These are phyloP conservation scores for Pleuronectes platessa DNA, from an alignment of 2,113 vertebrate species.

Conservation along the genomic window DNA sequence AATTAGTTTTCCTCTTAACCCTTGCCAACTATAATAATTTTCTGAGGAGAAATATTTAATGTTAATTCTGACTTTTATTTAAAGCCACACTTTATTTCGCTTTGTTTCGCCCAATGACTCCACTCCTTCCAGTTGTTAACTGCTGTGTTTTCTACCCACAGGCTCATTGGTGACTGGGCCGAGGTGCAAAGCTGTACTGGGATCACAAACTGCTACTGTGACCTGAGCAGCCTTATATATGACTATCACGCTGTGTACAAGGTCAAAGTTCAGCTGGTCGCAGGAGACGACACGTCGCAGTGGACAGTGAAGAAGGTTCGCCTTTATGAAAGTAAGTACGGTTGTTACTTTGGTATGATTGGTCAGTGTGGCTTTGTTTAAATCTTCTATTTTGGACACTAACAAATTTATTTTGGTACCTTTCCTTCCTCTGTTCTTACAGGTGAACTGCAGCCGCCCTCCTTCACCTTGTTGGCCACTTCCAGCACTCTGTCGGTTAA, in stretches of 20 bases:
- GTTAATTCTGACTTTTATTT: background rate
- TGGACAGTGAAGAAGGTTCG: slow-evolving; percentile 39
- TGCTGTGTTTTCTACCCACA: slow-evolving; percentile 33
- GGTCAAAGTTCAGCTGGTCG: slow-evolving; percentile 65
- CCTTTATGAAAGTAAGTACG: slow-evolving; percentile 58
- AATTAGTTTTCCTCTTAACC: background rate
- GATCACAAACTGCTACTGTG: slow-evolving; percentile 44
- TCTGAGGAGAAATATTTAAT: background rate
- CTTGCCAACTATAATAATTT: background rate
- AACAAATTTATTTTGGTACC: background rate
- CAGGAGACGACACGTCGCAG: fast-evolving
- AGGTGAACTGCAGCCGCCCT: slow-evolving; percentile 73
- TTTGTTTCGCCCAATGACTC: background rate
- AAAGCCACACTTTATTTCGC: background rate
- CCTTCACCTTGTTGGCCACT: slow-evolving; percentile 69
- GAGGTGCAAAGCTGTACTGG: slow-evolving; percentile 49
- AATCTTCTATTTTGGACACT: background rate
- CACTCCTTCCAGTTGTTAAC: background rate
- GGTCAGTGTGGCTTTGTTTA: background rate
- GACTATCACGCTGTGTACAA: background rate
- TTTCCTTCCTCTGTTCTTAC: background rate
- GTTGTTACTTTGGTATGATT: background rate
- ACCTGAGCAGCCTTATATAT: slow-evolving; percentile 45
- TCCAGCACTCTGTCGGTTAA: slow-evolving; percentile 62
- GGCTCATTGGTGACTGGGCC: background rate